Evolutionary conservation across 2,797 vertebrate species (phyloP).

Genomic region (Novumbra hubbsi): DNA sequence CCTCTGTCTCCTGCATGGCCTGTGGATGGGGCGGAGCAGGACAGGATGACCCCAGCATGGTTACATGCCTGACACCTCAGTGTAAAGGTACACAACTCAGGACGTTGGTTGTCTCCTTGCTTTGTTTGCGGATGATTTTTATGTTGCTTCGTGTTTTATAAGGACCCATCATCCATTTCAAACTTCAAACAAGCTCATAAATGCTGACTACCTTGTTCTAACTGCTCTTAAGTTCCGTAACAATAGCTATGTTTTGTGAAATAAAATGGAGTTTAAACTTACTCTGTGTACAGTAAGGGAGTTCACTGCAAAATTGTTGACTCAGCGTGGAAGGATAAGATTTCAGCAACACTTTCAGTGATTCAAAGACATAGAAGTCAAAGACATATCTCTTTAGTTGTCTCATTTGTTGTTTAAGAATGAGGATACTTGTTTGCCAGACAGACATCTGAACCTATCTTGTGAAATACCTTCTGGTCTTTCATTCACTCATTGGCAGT

Average conservation of each 20-base stretch:
- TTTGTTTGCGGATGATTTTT: background rate
- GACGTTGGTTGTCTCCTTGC: background rate
- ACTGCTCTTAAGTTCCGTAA: background rate
- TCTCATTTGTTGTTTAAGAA: background rate
- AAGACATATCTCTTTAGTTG: background rate
- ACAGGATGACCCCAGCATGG: constrained; percentile 21
- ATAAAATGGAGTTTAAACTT: constrained; percentile 1
- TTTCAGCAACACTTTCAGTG: too few species aligned
- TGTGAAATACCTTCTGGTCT: background rate
- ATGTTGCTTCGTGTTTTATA: background rate
- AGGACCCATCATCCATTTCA: background rate
- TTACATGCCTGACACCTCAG: constrained; percentile 63
- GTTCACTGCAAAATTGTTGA: constrained; percentile 6
- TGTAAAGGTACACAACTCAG: constrained; percentile 71
- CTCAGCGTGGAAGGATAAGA: background rate
- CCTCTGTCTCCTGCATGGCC: constrained; percentile 65
- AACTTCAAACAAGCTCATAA: background rate
- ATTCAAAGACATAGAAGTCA: background rate
- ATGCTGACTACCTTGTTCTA: background rate
- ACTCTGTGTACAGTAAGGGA: constrained; percentile 3
- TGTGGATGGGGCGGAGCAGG: constrained; percentile 59
- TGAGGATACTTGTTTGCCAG: background rate
- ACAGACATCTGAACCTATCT: background rate
- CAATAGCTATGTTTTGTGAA: background rate
- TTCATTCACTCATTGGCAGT: background rate